phyloP scores from a whole-genome alignment of 1,140 invertebrate genomes.

The Nilaparvata lugens region DNA sequence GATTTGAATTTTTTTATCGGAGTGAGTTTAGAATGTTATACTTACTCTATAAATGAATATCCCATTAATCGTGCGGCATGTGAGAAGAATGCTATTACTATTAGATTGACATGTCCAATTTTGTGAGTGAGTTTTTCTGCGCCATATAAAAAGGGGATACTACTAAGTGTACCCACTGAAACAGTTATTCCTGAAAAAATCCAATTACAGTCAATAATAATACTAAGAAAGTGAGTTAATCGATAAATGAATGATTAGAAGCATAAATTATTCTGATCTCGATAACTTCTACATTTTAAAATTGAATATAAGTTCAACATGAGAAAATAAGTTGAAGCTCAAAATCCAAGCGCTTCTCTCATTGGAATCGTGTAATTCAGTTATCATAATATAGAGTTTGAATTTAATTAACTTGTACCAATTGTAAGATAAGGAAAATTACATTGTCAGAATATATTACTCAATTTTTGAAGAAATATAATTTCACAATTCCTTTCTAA shows the following conservation, averaged over 20 bases:
- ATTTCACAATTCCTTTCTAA: too few relatives aligned
- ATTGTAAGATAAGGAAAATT: too few relatives aligned
- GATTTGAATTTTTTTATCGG: too few relatives aligned
- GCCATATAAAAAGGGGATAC: constrained; percentile 70
- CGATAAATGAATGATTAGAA: too few relatives aligned
- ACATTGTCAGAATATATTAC: too few relatives aligned
- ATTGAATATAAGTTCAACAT: neutral
- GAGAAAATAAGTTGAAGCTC: neutral
- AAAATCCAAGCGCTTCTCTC: neutral
- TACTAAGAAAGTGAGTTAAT: too few relatives aligned
- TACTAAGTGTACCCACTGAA: constrained; percentile 67
- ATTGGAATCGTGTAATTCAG: too few relatives aligned
- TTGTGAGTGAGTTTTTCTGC: constrained; percentile 69
- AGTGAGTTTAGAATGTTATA: constrained; percentile 16
- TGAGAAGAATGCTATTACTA: constrained; percentile 70
- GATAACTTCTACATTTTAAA: too few relatives aligned
- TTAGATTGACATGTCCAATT: constrained; percentile 70
- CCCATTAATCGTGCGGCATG: constrained; percentile 67
- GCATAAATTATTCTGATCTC: too few relatives aligned
- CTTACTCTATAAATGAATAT: constrained; percentile 75
- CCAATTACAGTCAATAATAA: neutral
- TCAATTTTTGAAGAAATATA: too few relatives aligned
- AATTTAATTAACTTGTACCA: too few relatives aligned
- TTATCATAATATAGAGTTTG: too few relatives aligned
- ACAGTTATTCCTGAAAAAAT: constrained; percentile 56